Evolutionary conservation across 2,797 vertebrate species (phyloP).

Genomic region (Agapornis canus): DNA sequence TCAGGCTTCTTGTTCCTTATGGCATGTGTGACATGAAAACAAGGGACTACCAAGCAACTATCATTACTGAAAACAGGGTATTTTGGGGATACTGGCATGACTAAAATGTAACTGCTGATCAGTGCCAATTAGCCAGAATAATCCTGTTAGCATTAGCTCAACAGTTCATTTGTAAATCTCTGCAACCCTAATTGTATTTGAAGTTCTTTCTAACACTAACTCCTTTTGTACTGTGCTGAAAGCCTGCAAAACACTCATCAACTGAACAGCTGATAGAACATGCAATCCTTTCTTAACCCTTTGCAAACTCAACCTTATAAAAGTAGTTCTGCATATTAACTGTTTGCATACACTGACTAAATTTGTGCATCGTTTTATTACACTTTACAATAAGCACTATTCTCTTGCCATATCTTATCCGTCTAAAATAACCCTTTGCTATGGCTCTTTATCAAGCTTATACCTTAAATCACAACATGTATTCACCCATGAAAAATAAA

Average conservation of each 20-base stretch:
- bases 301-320: background rate
- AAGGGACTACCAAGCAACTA: constrained; percentile 13
- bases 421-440: background rate
- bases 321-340: background rate
- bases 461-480: background rate
- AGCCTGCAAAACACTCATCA: constrained; percentile 27
- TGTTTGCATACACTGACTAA: background rate
- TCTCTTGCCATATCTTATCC: background rate
- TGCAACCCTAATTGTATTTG: constrained; percentile 31
- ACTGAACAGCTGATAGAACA: constrained; percentile 39
- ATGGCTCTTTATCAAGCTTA: background rate
- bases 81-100: constrained; percentile 41
- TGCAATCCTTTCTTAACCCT: background rate
- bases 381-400: background rate
- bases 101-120: constrained; percentile 58
- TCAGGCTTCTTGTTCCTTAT: constrained; percentile 37
- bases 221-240: constrained; percentile 31
- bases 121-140: constrained; percentile 61
- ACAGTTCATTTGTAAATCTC: constrained; percentile 51
- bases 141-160: constrained; percentile 57
- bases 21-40: background rate
- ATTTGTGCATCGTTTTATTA: background rate
- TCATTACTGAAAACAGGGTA: background rate
- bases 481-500: background rate
- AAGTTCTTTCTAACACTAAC: constrained; percentile 22